Conservation (phyloP, 2,113 vertebrate species). For the Dunckerocampus dactyliophorus region DNA sequence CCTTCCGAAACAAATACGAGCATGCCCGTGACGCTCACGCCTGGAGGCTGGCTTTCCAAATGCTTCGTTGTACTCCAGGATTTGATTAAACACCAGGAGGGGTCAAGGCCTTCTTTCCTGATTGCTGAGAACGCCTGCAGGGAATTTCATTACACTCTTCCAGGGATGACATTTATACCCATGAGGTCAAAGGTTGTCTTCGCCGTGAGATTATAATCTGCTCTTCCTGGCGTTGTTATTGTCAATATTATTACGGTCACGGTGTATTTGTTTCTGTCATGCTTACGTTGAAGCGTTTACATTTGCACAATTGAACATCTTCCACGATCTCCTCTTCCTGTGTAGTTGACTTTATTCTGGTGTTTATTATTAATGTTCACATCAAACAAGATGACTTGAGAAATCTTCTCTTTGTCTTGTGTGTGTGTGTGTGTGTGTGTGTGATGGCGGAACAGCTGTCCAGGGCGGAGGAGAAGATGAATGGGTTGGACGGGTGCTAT, state of each 20-base stretch:
- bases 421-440: not conserved
- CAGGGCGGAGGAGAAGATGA: constrained; percentile 95
- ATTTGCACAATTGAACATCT: no score
- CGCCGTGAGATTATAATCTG: not conserved
- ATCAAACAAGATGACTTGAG: constrained; percentile 17
- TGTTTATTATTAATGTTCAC: constrained; percentile 6
- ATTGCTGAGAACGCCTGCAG: not conserved
- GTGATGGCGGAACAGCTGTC: constrained; percentile 78
- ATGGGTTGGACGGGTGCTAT: constrained; percentile 94
- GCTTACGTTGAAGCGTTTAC: no score
- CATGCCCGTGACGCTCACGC: not conserved
- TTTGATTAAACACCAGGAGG: not conserved
- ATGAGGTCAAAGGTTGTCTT: not conserved
- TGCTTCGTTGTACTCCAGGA: not conserved
- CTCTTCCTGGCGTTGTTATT: not conserved
- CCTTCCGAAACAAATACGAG: no score
- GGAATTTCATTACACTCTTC: not conserved
- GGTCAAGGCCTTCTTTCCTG: not conserved
- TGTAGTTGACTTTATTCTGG: no score
- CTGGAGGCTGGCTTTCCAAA: not conserved
- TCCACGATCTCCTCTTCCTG: no score
- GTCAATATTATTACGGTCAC: not conserved
- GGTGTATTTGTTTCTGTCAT: no score
- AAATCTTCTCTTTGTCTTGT: constrained; percentile 22
- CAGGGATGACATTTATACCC: not conserved